Percentiles rank a stretch among this genome's conserved stretches.
phyloP scores from a whole-genome alignment of 2,888 invertebrate genomes.

The Tinea trinotella region DNA sequence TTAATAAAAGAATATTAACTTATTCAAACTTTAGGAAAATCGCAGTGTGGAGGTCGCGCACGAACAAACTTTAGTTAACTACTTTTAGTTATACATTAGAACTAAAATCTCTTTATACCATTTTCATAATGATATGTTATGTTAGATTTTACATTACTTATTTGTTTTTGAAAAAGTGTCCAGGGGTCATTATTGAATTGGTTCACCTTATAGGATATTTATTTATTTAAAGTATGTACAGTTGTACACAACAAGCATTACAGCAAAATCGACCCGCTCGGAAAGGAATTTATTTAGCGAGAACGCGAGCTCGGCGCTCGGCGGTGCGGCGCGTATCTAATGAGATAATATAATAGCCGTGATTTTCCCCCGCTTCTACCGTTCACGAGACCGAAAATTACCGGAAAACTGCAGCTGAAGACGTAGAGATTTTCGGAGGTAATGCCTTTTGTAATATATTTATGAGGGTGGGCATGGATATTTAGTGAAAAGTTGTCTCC shows the following conservation, averaged over 20 bases:
- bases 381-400: conserved; percentile 58
- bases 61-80: conserved; percentile 64
- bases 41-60: conserved; percentile 52
- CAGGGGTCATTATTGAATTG: conserved; percentile 2
- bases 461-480: no score
- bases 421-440: conserved; percentile 34
- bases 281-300: conserved; percentile 61
- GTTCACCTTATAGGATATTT: background rate
- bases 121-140: no score
- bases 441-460: conserved; percentile 34
- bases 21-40: conserved; percentile 56
- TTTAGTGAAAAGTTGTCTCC: no score
- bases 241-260: conserved; percentile 31
- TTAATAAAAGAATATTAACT: conserved; percentile 63
- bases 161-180: no score
- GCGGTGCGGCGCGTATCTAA: conserved; percentile 63
- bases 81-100: conserved; percentile 23
- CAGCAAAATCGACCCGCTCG: conserved; percentile 47
- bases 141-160: no score
- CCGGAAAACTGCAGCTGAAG: conserved; percentile 57
- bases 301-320: conserved; percentile 46
- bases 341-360: conserved; percentile 70
- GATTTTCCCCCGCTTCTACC: conserved; percentile 53
- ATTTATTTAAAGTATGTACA: conserved; percentile 25
- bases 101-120: background rate